Evolutionary conservation across 2,888 invertebrate genomes (phyloP).

Genomic region (Leucania comma): DNA sequence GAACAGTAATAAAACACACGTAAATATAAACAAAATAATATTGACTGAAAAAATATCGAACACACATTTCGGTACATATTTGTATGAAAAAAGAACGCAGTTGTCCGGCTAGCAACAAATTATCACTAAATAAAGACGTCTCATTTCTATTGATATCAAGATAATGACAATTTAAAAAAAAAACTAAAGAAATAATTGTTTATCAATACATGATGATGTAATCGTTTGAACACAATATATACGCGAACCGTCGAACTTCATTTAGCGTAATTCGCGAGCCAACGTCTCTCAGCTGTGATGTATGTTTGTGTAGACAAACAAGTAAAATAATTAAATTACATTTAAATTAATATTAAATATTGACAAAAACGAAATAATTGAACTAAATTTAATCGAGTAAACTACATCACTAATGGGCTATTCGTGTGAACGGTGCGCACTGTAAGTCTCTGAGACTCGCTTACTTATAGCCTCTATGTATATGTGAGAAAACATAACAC

Average conservation of each 20-base stretch:
- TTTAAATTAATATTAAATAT: constrained; percentile 62
- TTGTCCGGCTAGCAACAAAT: constrained; percentile 20
- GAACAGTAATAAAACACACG: constrained; percentile 29
- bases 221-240: constrained; percentile 19
- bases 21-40: constrained; percentile 39
- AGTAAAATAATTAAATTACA: constrained; percentile 54
- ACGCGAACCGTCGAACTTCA: constrained; percentile 25
- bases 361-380: constrained; percentile 64
- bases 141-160: constrained; percentile 15
- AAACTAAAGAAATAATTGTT: constrained; percentile 12
- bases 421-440: constrained; percentile 59
- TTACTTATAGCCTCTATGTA: constrained; percentile 60
- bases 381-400: constrained; percentile 65
- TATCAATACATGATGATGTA: constrained; percentile 25
- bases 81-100: constrained; percentile 14
- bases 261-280: constrained; percentile 35
- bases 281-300: constrained; percentile 47
- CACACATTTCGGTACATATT: constrained; percentile 31
- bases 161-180: constrained; percentile 3
- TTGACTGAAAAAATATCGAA: constrained; percentile 28
- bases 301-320: constrained; percentile 44
- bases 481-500: constrained; percentile 38
- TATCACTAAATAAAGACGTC: constrained; percentile 36
- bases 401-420: constrained; percentile 65
- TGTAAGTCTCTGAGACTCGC: constrained; percentile 52